Evolutionary conservation across 2,888 invertebrate species (phyloP), one percentile per base, ranked within the genome.

Genomic region (Diadegma fenestrale): DNA sequence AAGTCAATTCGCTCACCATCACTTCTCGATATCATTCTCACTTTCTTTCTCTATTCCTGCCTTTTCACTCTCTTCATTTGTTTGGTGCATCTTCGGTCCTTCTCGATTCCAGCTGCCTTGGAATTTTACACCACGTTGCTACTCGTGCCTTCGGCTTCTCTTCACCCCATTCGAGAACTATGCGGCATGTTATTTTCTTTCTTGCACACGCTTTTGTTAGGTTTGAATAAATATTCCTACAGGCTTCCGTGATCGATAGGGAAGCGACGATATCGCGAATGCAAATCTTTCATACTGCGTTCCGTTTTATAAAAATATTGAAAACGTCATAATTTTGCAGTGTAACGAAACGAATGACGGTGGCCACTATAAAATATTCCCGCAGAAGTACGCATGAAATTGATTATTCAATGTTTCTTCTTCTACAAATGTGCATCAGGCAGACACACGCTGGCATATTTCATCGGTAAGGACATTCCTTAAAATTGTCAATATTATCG

Each of bases 141-240:
- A 72, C 30, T 43, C n/a, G 41, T 37, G 37, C n/a, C 71, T 51
- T 33, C 37, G 19, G 37, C 51, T 45, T 69, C 33, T 64, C 8
- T 19, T 30, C 37, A 2, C 22, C 26, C 43, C 43, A 26, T 43
- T 26, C 43, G 26, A 22, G 8, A 54, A 54, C 54, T 37, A 33
- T 7, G 61, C 14, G 37, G 19, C 61, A 63, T 48, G 30, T 48
- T 17, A 58, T 37, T 41, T 77, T 48, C 58, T 66, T 58, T 68
- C 71, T 43, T 78, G 19, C 10, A 48, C 51, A 64, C 22, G 80
- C 33, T 63, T 48, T 48, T 45, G 37, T 54, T 30, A 69, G 48
- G 33, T 43, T 78, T 78, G 26, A 66, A 73, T 51, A 43, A 72
- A 82, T 64, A 69, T 79, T 75, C 61, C 54, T 30, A n/a, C 61